Evolutionary conservation across 1,140 invertebrate species (phyloP), one percentile per base, ranked within the genome.

Genomic region (Catajapyx aquilonaris): DNA sequence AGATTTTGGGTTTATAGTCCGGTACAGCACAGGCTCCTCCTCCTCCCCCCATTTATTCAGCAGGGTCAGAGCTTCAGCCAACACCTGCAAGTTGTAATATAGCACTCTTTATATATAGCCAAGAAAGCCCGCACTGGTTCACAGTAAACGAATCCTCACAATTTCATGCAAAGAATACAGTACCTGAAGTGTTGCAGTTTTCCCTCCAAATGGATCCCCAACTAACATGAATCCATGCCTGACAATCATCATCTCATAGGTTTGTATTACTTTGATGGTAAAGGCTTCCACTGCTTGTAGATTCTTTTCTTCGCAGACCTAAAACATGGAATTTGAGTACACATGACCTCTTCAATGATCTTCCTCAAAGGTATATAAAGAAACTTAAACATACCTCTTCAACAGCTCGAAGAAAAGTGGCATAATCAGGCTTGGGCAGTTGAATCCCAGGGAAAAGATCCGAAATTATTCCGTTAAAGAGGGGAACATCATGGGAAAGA

Each of bases 381-480:
- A 20, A 55, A 48, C 32, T 25, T 20, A 34, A 37, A 39, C 49
- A 18, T 44, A 53, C 52, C 11, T 55, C 48, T 10, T 54, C 48
- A 13, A 73, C 60, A 7, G 72, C 69, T 18, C 50, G 48, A 16
- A 73, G 53, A 20, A 81, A 64, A 20, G 66, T 56, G 18, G 56
- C 60, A 53, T 88, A 85, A 52, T 83, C 76, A 1, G 75, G 70
- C 38, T 68, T 57, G 0, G 81, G 80, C 22, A 87, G 50, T 28
- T 57, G 57, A 2, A 83, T 61, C 1, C 74, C 77, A 2, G 86
- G 85, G 60, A 94, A 94, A 41, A 94, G 64, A 60, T 93, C 87
- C 4, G 76, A 78, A 37, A 91, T 81, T 32, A 94, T 93, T 11
- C 83, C 85, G 51, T 86, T 52, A 51, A 93, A 95, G 3, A 95